Conservation (phyloP, 2,113 vertebrate genomes). For the Galbula dea region DNA sequence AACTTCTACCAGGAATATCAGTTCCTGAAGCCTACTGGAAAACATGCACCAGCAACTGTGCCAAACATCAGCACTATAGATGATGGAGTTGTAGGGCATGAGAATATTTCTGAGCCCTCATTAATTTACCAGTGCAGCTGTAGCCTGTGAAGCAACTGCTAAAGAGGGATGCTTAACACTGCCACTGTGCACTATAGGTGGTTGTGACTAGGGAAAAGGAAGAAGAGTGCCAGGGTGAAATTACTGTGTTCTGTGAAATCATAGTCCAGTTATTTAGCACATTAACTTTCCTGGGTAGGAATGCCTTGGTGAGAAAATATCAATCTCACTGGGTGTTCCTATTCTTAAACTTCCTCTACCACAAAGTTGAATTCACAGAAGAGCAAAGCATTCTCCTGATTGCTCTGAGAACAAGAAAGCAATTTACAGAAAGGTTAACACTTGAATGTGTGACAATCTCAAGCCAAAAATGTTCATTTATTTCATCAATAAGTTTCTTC, state of each 20-base stretch:
- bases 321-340: neutral
- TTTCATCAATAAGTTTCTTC: neutral
- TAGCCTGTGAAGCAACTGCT: neutral
- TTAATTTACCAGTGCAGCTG: neutral
- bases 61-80: neutral
- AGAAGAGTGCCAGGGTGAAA: neutral
- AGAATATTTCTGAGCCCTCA: neutral
- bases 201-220: neutral
- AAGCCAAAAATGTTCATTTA: neutral
- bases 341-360: neutral
- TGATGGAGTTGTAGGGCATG: neutral
- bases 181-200: neutral
- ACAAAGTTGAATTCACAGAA: neutral
- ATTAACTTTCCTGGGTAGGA: neutral
- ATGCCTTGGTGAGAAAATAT: neutral
- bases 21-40: neutral
- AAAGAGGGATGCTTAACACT: neutral
- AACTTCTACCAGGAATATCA: too few species aligned
- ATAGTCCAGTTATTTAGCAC: neutral
- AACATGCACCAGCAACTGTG: neutral
- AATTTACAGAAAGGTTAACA: neutral
- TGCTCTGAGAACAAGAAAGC: neutral
- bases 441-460: neutral
- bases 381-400: neutral
- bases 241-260: neutral